Conservation (phyloP, 2,888 invertebrate genomes). For the Oscheius sp. region DNA sequence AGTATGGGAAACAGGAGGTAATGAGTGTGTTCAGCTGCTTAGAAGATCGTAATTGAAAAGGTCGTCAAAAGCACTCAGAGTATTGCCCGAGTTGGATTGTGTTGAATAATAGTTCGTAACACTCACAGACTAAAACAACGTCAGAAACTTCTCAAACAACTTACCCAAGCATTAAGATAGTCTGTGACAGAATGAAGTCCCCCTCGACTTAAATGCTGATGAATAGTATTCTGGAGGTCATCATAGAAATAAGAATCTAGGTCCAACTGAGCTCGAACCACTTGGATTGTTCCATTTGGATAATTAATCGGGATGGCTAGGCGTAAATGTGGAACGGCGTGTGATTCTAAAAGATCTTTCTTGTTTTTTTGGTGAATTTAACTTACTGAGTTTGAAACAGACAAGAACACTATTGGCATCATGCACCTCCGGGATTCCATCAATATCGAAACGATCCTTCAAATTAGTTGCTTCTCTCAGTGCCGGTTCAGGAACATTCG, state of each 20-base stretch:
- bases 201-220: conserved; percentile 59
- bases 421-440: conserved; percentile 43
- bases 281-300: conserved; percentile 53
- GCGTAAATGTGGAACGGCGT: conserved; percentile 59
- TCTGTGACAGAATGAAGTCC: conserved; percentile 59
- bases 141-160: conserved; percentile 12
- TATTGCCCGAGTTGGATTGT: conserved; percentile 9
- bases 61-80: conserved; percentile 18
- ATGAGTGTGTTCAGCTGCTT: conserved; percentile 8
- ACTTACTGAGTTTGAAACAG: conserved; percentile 55
- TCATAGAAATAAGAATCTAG: conserved; percentile 66
- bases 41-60: conserved; percentile 30
- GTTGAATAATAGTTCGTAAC: conserved; percentile 36
- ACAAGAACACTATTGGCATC: conserved; percentile 48
- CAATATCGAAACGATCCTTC: conserved; percentile 54
- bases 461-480: conserved; percentile 51
- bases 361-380: background rate
- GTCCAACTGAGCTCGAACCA: conserved; percentile 60
- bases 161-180: conserved; percentile 64
- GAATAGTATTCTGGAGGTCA: conserved; percentile 65
- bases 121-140: conserved; percentile 34
- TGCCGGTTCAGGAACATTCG: conserved; percentile 38
- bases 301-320: conserved; percentile 62
- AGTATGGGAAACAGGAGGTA: conserved; percentile 4
- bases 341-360: conserved; percentile 40